phyloP scores from a whole-genome alignment of 2,888 invertebrate species.

The Bombylius discolor region DNA sequence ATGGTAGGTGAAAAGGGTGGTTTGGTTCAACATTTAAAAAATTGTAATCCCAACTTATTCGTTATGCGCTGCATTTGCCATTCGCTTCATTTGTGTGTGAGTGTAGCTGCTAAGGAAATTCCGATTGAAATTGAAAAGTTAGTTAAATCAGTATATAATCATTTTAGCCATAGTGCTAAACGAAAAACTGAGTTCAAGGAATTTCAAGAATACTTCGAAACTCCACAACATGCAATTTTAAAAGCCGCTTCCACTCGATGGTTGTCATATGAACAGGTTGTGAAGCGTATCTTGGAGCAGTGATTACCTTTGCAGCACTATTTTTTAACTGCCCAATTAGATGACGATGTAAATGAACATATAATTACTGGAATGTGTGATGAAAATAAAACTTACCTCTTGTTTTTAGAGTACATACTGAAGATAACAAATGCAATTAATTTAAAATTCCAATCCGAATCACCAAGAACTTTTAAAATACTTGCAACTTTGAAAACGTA shows the following conservation, averaged over 20 bases:
- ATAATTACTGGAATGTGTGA: not conserved
- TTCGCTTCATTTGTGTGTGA: too few species aligned
- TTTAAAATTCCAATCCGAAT: not conserved
- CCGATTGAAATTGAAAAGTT: not conserved
- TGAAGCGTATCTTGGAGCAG: not conserved
- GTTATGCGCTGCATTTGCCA: too few species aligned
- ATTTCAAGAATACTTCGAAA: not conserved
- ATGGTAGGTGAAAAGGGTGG: too few species aligned
- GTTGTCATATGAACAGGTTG: not conserved
- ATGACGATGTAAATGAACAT: not conserved
- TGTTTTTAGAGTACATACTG: not conserved
- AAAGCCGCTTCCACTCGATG: not conserved
- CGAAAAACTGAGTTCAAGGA: not conserved
- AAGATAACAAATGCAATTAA: not conserved
- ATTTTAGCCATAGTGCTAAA: not conserved
- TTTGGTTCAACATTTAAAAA: too few species aligned
- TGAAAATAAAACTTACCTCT: not conserved
- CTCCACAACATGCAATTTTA: not conserved
- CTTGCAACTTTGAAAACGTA: not conserved
- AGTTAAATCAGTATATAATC: not conserved
- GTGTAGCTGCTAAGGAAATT: not conserved
- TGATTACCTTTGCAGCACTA: not conserved
- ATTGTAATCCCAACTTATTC: too few species aligned
- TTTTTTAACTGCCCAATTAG: not conserved
- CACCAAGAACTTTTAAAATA: not conserved